Base-by-base conservation (phyloP, 2,888 invertebrate genomes). In the Antheraea assamensis region DNA sequence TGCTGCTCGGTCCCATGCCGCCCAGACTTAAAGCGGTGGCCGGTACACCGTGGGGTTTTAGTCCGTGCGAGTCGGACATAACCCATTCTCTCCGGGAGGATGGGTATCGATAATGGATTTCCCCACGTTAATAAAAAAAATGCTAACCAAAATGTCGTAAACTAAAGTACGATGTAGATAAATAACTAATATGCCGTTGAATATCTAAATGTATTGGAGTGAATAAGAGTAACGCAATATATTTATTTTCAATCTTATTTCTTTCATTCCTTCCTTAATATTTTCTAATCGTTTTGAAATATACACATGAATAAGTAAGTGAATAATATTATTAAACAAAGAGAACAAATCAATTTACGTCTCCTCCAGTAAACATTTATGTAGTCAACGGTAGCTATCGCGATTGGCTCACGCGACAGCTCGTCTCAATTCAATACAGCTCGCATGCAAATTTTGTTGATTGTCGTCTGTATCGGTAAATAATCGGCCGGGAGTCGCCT, bases 381-480 rank as follows among this genome's bases (percentile, higher is more conserved):
- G 74, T 73, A 78, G 74, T 76, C 74, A 80, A 76, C 79, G 77
- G 79, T 77, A 77, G 80, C 83, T 84, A 83, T 86, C 83, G 87
- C 82, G 81, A 83, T 79, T 82, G 82, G 78, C 80, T 83, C 83
- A 83, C 87, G 87, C 86, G 85, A 82, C 84, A 85, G 86, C 83
- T 83, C 83, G 87, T 88, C 89, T 90, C 91, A 87, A 91, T 90
- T 90, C 90, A 90, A 91, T 90, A 87, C 87, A 83, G 87, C 88
- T 90, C 88, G 84, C 88, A 92, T 92, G 91, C 91, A 92, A 92
- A 92, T 92, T 85, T 83, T 88, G 88, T 89, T 90, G 91, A 92
- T 91, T 88, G 91, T 92, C 88, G 85, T 84, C 88, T 87, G 88
- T 90, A 90, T 89, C 85, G 88, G 87, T 87, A 89, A 89, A 91